Conservation (phyloP, 2,888 invertebrate genomes). For the Orchesella flavescens region DNA sequence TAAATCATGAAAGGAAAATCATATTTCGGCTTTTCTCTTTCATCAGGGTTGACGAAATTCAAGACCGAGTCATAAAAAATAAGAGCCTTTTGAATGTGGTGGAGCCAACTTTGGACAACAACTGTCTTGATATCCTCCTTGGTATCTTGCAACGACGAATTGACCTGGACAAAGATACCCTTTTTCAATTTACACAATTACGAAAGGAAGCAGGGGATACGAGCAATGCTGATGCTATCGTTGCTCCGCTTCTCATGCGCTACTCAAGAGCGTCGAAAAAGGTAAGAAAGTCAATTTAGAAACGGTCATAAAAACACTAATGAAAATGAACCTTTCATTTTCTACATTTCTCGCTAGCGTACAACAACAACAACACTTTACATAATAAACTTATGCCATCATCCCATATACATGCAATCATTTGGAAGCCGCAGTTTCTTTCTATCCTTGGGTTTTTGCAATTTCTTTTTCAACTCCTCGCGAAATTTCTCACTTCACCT, state of each 20-base stretch:
- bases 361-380: background rate
- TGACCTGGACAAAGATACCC: conserved; percentile 91
- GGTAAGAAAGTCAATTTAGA: conserved; percentile 74
- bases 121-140: conserved; percentile 85
- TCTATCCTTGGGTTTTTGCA: too few relatives aligned
- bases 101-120: conserved; percentile 85
- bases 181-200: conserved; percentile 79
- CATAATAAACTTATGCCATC: background rate
- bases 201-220: conserved; percentile 70
- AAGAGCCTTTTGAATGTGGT: conserved; percentile 85
- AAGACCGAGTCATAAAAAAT: conserved; percentile 92
- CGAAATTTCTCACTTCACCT: conserved; percentile 58
- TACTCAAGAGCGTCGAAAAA: conserved; percentile 76
- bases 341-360: background rate
- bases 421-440: too few relatives aligned
- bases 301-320: background rate
- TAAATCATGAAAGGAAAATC: too few relatives aligned
- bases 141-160: conserved; percentile 83
- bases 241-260: conserved; percentile 77
- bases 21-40: too few relatives aligned
- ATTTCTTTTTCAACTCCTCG: conserved; percentile 20
- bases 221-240: conserved; percentile 78
- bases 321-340: background rate
- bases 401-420: too few relatives aligned
- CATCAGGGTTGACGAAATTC: conserved; percentile 81